Evolutionary conservation across 2,797 vertebrate genomes (phyloP).

Genomic region (Chiroxiphia lanceolata): DNA sequence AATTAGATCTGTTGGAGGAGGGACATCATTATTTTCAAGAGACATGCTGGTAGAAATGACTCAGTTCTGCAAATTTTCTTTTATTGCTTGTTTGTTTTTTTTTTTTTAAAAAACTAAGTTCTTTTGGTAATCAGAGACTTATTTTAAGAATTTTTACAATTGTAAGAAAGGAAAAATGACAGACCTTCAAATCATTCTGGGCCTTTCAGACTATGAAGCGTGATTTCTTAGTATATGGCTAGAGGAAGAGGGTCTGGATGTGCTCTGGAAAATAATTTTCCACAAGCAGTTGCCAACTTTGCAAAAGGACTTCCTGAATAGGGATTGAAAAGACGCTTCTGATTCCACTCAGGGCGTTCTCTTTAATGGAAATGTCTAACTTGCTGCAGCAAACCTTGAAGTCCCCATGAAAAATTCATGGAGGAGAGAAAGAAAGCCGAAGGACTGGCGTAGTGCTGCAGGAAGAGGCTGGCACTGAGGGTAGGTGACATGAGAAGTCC

Average conservation of each 20-base stretch:
- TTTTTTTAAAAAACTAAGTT: not conserved
- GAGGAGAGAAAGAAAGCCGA: not conserved
- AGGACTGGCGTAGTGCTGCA: not conserved
- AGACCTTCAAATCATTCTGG: not conserved
- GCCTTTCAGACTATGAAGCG: not conserved
- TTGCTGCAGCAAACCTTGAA: constrained; percentile 35
- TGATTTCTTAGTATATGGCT: constrained; percentile 45
- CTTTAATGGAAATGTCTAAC: constrained; percentile 42
- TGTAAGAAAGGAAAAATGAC: constrained; percentile 41
- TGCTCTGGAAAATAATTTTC: constrained; percentile 59
- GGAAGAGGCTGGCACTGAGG: not conserved
- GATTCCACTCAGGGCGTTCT: constrained; percentile 9
- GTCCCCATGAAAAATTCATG: constrained; percentile 38
- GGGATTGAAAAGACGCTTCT: constrained; percentile 23
- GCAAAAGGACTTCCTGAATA: constrained; percentile 25
- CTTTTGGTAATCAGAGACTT: not conserved
- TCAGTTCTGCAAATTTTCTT: constrained; percentile 4
- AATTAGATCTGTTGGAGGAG: not conserved
- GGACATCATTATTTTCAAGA: not conserved
- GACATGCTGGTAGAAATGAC: not conserved
- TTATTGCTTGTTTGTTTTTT: not conserved
- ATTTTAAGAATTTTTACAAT: constrained; percentile 32
- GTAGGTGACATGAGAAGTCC: constrained; percentile 13
- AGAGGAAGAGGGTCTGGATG: constrained; percentile 35
- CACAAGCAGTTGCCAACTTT: constrained; percentile 58